These are phyloP conservation scores for Labrus mixtus DNA, from an alignment of 2,113 vertebrate genomes.

Conservation along the genomic window DNA sequence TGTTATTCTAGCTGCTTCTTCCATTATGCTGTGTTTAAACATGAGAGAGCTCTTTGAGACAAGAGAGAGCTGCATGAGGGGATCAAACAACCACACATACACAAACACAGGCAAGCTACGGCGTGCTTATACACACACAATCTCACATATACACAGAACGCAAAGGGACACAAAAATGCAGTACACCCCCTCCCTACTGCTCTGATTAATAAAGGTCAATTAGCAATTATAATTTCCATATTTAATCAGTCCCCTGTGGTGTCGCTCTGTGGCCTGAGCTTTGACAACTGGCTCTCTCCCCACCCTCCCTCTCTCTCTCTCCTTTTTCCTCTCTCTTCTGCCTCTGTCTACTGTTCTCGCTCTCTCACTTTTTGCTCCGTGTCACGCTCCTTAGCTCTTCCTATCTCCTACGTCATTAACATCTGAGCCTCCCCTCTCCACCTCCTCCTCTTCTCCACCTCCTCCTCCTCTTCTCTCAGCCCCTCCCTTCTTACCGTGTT, in stretches of 20 bases:
- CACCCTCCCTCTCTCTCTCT: constrained; percentile 10
- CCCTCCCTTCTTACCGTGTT: constrained; percentile 58
- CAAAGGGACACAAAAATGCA: constrained; percentile 40
- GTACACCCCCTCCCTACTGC: constrained; percentile 64
- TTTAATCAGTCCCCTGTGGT: constrained; percentile 86
- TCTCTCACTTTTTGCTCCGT: constrained; percentile 58
- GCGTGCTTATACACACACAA: constrained; percentile 23
- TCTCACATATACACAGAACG: constrained; percentile 33
- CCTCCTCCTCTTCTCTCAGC: constrained; percentile 44
- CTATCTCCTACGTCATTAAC: constrained; percentile 70
- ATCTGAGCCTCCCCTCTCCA: constrained; percentile 57
- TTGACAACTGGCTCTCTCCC: constrained; percentile 66
- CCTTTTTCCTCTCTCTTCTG: constrained; percentile 16
- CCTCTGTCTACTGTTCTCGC: constrained; percentile 25
- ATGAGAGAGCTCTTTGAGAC: constrained; percentile 78
- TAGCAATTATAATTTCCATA: constrained; percentile 88
- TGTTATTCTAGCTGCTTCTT: constrained; percentile 56
- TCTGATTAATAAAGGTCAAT: constrained; percentile 88
- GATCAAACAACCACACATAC: constrained; percentile 64
- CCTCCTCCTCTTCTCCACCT: constrained; percentile 42
- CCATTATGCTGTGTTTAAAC: constrained; percentile 79
- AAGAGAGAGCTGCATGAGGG: constrained; percentile 71
- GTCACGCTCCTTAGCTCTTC: constrained; percentile 67
- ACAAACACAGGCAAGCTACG: neutral
- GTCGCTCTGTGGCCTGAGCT: constrained; percentile 77